These are phyloP conservation scores for Hyaena hyaena DNA, from an alignment of 2,113 vertebrate genomes.

Conservation along the genomic window DNA sequence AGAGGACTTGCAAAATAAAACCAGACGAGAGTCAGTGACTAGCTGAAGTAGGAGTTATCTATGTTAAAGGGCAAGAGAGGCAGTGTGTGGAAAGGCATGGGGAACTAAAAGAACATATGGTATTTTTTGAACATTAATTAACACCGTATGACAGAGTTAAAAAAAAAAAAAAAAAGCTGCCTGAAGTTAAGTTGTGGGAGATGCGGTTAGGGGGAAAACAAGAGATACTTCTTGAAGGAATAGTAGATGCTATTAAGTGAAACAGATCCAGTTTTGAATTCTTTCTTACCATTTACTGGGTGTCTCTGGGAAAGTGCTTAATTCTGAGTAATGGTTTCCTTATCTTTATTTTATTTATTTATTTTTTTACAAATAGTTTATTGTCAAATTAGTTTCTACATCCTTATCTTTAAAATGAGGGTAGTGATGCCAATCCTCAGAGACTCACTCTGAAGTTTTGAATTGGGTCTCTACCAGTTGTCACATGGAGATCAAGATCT, in stretches of 20 bases:
- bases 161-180: background rate
- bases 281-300: background rate
- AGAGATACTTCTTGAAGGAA: background rate
- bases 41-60: background rate
- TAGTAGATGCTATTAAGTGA: background rate
- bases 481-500: background rate
- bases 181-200: background rate
- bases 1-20: background rate
- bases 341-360: too few relatives aligned
- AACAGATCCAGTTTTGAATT: background rate
- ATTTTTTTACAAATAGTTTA: too few relatives aligned
- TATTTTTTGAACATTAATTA: background rate
- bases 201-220: background rate
- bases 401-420: background rate
- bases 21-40: background rate
- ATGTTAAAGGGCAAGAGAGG: background rate
- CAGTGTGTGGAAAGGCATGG: background rate
- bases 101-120: background rate
- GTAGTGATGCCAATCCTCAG: background rate
- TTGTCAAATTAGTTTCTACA: too few relatives aligned
- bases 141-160: too few relatives aligned
- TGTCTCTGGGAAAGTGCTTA: background rate
- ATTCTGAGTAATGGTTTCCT: background rate
- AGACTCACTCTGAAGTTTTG: background rate
- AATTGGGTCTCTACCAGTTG: background rate